Conservation (phyloP, 2,113 vertebrate species). For the Clarias batrachus region DNA sequence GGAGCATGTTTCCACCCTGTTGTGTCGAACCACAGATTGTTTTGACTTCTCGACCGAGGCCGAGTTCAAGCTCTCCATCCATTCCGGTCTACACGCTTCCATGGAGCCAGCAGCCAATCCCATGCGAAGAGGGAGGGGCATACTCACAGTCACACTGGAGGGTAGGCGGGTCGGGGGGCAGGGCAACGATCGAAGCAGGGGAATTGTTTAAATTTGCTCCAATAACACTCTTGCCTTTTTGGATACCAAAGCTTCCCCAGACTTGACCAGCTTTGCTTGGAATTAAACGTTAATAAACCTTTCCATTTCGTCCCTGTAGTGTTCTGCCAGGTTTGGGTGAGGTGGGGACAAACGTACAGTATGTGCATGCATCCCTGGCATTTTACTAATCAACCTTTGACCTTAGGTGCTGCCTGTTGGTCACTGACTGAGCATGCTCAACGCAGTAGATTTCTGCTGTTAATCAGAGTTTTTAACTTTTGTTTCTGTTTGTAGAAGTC, state of each 20-base stretch:
- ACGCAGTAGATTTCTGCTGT: not conserved
- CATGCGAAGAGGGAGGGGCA: slow-evolving; percentile 85
- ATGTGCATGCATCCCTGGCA: slow-evolving; percentile 71
- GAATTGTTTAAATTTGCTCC: slow-evolving; percentile 74
- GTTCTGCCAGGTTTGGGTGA: slow-evolving; percentile 69
- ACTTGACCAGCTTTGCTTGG: slow-evolving; percentile 61
- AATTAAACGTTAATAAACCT: slow-evolving; percentile 37
- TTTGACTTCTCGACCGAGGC: slow-evolving; percentile 97
- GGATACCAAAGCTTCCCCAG: slow-evolving; percentile 64
- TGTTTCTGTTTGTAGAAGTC: not conserved
- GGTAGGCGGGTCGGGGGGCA: slow-evolving; percentile 98
- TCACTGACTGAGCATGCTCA: slow-evolving; percentile 85
- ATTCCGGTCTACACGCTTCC: slow-evolving; percentile 83
- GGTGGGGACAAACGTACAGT: slow-evolving; percentile 57
- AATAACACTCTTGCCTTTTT: slow-evolving; percentile 60
- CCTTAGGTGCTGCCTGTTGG: slow-evolving; percentile 62
- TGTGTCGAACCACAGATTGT: slow-evolving; percentile 99
- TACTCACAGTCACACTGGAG: slow-evolving; percentile 92
- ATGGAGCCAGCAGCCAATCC: slow-evolving; percentile 86
- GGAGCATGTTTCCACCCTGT: slow-evolving; percentile 80
- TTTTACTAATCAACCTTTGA: slow-evolving; percentile 55
- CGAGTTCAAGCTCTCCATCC: slow-evolving; percentile 89
- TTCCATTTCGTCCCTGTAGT: slow-evolving; percentile 52
- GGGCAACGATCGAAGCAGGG: slow-evolving; percentile 81
- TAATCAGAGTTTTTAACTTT: not conserved